Conservation (phyloP, 2,797 vertebrate species). For the Tadarida brasiliensis region DNA sequence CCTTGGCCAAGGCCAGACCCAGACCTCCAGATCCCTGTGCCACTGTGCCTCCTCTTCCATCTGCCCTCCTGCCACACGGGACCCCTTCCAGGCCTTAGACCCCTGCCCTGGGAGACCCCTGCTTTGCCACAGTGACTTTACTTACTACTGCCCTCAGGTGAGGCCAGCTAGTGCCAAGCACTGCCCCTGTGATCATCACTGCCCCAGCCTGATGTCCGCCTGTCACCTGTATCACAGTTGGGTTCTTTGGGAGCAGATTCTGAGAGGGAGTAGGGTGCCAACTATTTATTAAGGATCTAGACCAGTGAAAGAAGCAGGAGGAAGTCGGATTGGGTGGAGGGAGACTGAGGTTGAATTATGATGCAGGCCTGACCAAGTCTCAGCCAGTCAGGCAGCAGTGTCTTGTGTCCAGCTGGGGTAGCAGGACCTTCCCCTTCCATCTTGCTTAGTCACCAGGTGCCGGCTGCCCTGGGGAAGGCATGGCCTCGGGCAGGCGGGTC, state of each 20-base stretch:
- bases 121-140: not conserved
- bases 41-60: not conserved
- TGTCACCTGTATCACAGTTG: not conserved
- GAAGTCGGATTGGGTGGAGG: not conserved
- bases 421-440: not conserved
- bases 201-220: not conserved
- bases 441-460: not conserved
- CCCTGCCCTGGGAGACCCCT: not conserved
- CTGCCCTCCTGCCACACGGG: not conserved
- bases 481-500: not conserved
- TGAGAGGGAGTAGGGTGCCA: not conserved
- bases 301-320: not conserved
- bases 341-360: not conserved
- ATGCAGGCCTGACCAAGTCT: not conserved
- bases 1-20: not conserved
- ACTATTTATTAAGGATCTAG: not conserved
- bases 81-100: not conserved
- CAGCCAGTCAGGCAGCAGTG: not conserved
- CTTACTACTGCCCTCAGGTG: not conserved
- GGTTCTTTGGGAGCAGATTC: not conserved
- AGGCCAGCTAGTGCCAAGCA: not conserved
- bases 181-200: not conserved
- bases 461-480: not conserved
- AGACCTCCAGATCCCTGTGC: rapidly evolving
- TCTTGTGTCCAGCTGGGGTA: not conserved